phyloP scores from a whole-genome alignment of 2,113 vertebrate genomes.

The Petromus typicus region DNA sequence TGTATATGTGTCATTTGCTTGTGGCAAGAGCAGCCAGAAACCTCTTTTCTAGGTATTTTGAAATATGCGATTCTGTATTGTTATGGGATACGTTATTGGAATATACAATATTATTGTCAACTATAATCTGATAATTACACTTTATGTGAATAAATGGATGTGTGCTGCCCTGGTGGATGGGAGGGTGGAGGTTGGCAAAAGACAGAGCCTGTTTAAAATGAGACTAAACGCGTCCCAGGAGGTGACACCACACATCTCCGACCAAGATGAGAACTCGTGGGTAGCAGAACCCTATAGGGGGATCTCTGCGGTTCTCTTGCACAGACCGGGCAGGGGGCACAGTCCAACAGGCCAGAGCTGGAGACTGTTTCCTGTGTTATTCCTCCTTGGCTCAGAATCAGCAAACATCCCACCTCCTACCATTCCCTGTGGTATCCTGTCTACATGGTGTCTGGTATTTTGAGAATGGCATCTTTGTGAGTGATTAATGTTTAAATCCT shows the following conservation, averaged over 20 bases:
- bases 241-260: neutral
- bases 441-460: neutral
- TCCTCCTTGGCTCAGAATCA: neutral
- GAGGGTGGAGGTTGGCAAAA: neutral
- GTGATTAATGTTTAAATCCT: conserved; percentile 19
- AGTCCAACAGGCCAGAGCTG: neutral
- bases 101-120: neutral
- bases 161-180: neutral
- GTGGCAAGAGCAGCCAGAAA: neutral
- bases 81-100: neutral
- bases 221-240: neutral
- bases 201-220: neutral
- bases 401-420: neutral
- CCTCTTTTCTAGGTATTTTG: neutral
- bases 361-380: neutral
- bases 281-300: neutral
- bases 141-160: neutral
- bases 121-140: neutral
- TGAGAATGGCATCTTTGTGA: neutral
- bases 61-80: neutral
- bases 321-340: too few species aligned
- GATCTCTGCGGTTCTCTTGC: neutral
- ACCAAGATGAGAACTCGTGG: neutral
- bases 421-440: neutral
- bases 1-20: neutral